phyloP scores from a whole-genome alignment of 2,888 invertebrate genomes.

The Noctua fimbriata region DNA sequence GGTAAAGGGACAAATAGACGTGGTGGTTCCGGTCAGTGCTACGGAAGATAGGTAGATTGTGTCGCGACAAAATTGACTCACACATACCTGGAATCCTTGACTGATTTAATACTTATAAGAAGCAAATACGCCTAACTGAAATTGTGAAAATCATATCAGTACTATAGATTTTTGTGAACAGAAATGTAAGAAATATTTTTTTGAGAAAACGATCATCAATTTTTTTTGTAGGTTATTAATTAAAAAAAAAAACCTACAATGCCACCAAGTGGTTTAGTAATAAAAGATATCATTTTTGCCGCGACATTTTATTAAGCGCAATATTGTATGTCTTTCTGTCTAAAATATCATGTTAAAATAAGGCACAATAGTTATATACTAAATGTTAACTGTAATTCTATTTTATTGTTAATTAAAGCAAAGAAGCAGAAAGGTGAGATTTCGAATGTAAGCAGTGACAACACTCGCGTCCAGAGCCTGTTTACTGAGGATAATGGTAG shows the following conservation, averaged over 20 bases:
- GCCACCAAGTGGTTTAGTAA: slow-evolving; percentile 42
- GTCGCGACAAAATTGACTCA: slow-evolving; percentile 63
- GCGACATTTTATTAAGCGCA: slow-evolving; percentile 47
- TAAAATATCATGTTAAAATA: slow-evolving; percentile 53
- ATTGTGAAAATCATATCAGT: slow-evolving; percentile 37
- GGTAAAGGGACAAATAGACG: slow-evolving; percentile 77
- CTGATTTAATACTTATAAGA: slow-evolving; percentile 27
- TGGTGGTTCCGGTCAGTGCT: slow-evolving; percentile 71
- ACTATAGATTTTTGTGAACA: slow-evolving; percentile 4
- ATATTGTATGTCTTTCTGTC: slow-evolving; percentile 42
- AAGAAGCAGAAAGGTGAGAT: slow-evolving; percentile 87
- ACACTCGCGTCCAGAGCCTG: slow-evolving; percentile 77
- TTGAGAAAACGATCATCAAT: slow-evolving; percentile 15
- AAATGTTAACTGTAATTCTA: slow-evolving; percentile 61
- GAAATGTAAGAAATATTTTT: slow-evolving; percentile 20
- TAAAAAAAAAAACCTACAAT: slow-evolving; percentile 10
- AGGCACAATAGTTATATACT: slow-evolving; percentile 55
- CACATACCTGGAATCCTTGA: slow-evolving; percentile 7
- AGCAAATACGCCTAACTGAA: slow-evolving; percentile 21
- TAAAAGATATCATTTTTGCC: slow-evolving; percentile 54
- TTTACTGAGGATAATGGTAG: slow-evolving; percentile 84
- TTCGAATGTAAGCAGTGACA: slow-evolving; percentile 81
- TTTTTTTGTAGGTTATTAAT: slow-evolving; percentile 6
- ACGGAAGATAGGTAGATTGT: slow-evolving; percentile 63
- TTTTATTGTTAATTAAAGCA: slow-evolving; percentile 86